Evolutionary conservation across 1,140 invertebrate species (phyloP).

Genomic region (Panulirus ornatus): DNA sequence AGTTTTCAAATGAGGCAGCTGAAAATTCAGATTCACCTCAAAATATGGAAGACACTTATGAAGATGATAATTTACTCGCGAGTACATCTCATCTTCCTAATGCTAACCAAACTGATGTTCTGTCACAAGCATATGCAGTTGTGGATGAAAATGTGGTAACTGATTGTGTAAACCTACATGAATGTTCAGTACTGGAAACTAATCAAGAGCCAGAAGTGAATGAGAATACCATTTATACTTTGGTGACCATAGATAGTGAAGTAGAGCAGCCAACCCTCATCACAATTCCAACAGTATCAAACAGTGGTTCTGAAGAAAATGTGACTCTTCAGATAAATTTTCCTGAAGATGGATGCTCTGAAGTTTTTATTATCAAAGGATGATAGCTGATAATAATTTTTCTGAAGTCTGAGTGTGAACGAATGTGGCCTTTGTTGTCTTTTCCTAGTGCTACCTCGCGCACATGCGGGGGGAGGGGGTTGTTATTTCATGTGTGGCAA

Average conservation of each 20-base stretch:
- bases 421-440: no score
- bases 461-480: no score
- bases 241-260: constrained; percentile 22
- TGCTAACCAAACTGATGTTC: constrained; percentile 11
- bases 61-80: background rate
- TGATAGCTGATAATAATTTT: no score
- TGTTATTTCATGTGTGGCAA: no score
- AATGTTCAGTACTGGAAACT: constrained; percentile 8
- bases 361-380: constrained; percentile 36
- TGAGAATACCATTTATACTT: constrained; percentile 26
- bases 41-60: background rate
- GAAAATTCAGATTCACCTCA: background rate
- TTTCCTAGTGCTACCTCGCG: no score
- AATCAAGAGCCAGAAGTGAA: background rate
- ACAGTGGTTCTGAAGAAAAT: constrained; percentile 29
- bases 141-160: constrained; percentile 29
- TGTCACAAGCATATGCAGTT: constrained; percentile 11
- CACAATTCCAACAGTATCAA: constrained; percentile 23
- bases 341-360: constrained; percentile 19
- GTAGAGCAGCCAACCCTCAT: constrained; percentile 21
- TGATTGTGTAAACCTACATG: constrained; percentile 24
- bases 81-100: background rate
- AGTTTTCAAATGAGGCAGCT: background rate
- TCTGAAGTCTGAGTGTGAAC: no score
- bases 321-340: constrained; percentile 49